Percentiles rank a stretch among this genome's conserved stretches.
These are phyloP conservation scores for Nemotelus nigrinus DNA, from an alignment of 2,888 invertebrate genomes.

Conservation along the genomic window DNA sequence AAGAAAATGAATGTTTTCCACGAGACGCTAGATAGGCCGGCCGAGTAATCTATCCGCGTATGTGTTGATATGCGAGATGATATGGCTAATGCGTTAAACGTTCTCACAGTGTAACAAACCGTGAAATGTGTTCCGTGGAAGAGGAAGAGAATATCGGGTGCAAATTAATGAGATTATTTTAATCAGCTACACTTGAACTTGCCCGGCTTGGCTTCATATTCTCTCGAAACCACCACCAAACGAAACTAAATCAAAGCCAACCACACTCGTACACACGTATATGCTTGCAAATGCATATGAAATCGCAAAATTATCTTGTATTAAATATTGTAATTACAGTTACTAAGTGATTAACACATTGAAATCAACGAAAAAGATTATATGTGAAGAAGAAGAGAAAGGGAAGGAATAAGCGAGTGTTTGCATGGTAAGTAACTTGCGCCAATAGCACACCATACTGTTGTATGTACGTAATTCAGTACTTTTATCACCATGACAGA, in stretches of 20 bases:
- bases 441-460: too few relatives aligned
- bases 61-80: not conserved
- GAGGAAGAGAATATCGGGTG: not conserved
- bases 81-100: not conserved
- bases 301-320: not conserved
- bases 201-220: not conserved
- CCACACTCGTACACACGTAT: too few relatives aligned
- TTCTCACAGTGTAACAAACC: not conserved
- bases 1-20: constrained; percentile 4
- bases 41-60: not conserved
- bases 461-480: too few relatives aligned
- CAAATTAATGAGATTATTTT: constrained; percentile 9
- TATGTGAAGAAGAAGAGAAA: not conserved
- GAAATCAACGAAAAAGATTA: not conserved
- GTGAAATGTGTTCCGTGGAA: not conserved
- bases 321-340: not conserved
- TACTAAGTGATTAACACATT: constrained; percentile 15
- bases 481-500: too few relatives aligned
- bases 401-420: too few relatives aligned
- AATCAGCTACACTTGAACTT: constrained; percentile 22
- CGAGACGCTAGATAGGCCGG: not conserved
- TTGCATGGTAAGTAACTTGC: too few relatives aligned
- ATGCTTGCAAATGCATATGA: not conserved
- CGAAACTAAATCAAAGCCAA: too few relatives aligned
- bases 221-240: too few relatives aligned